Base-by-base conservation (phyloP, 2,797 vertebrate genomes). In the Hypotaenidia philippensis region DNA sequence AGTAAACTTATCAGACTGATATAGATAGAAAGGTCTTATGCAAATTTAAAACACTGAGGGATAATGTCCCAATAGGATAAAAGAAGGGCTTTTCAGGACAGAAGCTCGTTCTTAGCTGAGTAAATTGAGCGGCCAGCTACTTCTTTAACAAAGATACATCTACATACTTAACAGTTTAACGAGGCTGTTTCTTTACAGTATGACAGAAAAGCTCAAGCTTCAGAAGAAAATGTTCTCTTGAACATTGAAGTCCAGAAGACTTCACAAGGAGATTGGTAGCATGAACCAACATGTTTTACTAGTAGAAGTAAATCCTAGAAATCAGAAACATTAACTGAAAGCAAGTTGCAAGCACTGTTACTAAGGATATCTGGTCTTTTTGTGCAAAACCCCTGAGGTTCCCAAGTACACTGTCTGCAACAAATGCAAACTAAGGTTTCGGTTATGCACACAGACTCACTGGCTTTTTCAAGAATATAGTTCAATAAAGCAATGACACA, bases 1-100 rank as follows among this genome's bases (percentile, higher is more conserved):
- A 65, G n/a, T 72, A 87, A 91, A 93, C n/a, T 76, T 83, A 91
- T 50, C 5, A 19, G 66, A 53, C n/a, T 76, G 34, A 61, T 82
- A 53, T 0, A 45, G 50, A 87, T 70, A 65, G 36, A 82, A 89
- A 96, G 16, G 29, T 11, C 16, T 69, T 47, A 69, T 69, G n/a
- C 23, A 53, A 91, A 27, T 57, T 87, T 84, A 76, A 82, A 38
- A 57, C 23, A 25, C 41, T 45, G 63, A 80, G n/a, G 38, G 21
- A 12, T 55, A 72, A 55, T n/a, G 20, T 29, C 74, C 45, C 56
- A 72, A 9, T 13, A 13, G 63, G 23, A 69, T 78, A 72, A 41
- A 89, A 90, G 34, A 94, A 85, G 91, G n/a, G 8, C 13, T 85
- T 91, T 87, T 76, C 75, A 84, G 50, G 40, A 68, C 22, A n/a